Evolutionary conservation across 2,113 vertebrate species (phyloP).

Genomic region (Elanus axillaris): DNA sequence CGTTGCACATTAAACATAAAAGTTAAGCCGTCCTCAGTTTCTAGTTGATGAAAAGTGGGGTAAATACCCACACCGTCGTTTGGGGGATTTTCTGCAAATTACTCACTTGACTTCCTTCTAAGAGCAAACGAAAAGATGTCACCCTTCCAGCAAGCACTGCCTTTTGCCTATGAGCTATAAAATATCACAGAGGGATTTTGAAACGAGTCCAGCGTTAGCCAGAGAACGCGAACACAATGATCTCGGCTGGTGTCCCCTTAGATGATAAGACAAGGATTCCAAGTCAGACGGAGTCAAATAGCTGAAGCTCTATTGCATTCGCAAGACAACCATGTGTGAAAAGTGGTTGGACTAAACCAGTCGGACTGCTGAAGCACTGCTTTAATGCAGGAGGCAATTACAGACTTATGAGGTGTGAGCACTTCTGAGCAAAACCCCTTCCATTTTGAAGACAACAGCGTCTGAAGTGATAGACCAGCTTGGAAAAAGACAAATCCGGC

Average conservation of each 20-base stretch:
- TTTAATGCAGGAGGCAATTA: slow-evolving; percentile 47
- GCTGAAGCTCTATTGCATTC: neutral
- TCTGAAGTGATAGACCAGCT: slow-evolving; percentile 14
- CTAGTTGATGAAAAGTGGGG: neutral
- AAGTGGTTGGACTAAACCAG: neutral
- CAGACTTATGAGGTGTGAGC: neutral
- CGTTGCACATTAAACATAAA: neutral
- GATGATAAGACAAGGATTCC: neutral
- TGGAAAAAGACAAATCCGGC: neutral
- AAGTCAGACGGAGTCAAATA: neutral
- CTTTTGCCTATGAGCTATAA: neutral
- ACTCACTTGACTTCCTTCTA: neutral
- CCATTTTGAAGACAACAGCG: neutral
- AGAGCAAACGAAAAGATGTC: neutral
- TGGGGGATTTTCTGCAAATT: neutral
- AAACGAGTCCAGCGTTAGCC: neutral
- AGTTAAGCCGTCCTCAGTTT: neutral
- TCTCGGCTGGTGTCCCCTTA: neutral
- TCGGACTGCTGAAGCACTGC: neutral
- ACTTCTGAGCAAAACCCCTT: slow-evolving; percentile 25
- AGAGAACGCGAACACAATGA: neutral
- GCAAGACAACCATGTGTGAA: neutral
- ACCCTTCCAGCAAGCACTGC: neutral
- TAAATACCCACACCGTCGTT: neutral
- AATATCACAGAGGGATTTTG: neutral